phyloP scores from a whole-genome alignment of 2,113 vertebrate species.

The Hemiscyllium ocellatum region DNA sequence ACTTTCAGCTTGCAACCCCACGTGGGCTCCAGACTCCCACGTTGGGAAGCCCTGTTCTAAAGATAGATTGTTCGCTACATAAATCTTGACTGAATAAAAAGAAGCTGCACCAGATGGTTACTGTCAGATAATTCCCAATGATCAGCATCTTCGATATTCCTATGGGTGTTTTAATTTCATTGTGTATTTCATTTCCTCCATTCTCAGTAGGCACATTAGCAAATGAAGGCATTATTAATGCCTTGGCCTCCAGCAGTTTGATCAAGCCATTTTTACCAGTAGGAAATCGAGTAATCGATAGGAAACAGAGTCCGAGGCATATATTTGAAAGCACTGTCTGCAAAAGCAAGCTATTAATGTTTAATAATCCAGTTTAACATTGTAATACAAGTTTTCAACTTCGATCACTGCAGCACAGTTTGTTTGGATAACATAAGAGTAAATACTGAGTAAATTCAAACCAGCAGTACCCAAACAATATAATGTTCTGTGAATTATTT shows the following conservation, averaged over 20 bases:
- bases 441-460: not conserved
- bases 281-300: not conserved
- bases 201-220: conserved; percentile 44
- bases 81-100: not conserved
- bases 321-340: conserved; percentile 1
- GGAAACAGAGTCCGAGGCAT: not conserved
- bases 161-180: conserved; percentile 49
- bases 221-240: conserved; percentile 46
- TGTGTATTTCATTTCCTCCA: conserved; percentile 46
- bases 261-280: conserved; percentile 40
- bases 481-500: no score
- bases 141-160: conserved; percentile 49
- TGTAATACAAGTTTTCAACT: not conserved
- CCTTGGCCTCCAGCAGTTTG: conserved; percentile 40
- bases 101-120: conserved; percentile 47
- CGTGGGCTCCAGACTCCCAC: no score
- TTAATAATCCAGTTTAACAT: conserved; percentile 3
- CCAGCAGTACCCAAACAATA: not conserved
- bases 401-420: not conserved
- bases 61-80: conserved; percentile 4
- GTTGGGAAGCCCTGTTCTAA: not conserved
- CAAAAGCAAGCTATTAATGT: conserved; percentile 10
- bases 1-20: no score
- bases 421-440: not conserved
- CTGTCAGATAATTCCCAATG: conserved; percentile 51